Base-by-base conservation (phyloP, 2,113 vertebrate species). In the Ptyas mucosa region DNA sequence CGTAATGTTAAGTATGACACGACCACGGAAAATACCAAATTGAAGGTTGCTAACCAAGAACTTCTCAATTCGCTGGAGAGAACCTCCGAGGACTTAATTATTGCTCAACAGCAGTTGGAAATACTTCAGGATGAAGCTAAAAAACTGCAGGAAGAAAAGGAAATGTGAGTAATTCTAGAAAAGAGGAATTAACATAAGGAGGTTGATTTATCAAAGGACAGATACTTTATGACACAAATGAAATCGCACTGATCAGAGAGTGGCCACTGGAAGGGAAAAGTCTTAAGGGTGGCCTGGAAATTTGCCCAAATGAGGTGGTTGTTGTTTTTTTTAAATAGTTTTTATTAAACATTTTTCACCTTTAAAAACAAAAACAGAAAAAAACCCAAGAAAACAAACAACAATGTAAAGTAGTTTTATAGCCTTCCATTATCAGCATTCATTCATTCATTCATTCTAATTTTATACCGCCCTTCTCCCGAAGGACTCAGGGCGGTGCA, bases 1-100 rank as follows among this genome's bases (percentile, higher is more conserved):
- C 98, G 97, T 90, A 98, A 96, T 1, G 98, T 98, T 94, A 98
- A 98, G 95, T 97, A 98, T 51, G 98, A 99, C 95, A 98, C 98
- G 93, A 98, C 96, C 90, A 97, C 97, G 43, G 98, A 99, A 97
- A 99, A 99, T 26, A 96, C 97, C 61, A 99, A 98, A 94, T 98
- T 99, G 93, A 99, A 98, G 91, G 94, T 97, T 94, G 98, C 98
- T 61, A 99, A 99, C 89, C 97, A 98, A 91, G 99, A 99, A 94
- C 97, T 99, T 94, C 97, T 97, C 89, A 95, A 69, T 18, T 98
- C 98, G 3, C 96, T 99, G 95, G 98, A 98, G 85, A 96, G 93
- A 95, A 98, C 98, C 2, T 97, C 97, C 53, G 97, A 96, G 7
- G 98, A 99, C 85, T 97, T 99, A 24, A 86, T 93, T 3, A 93